These are phyloP conservation scores for Actias luna DNA, from an alignment of 2,888 invertebrate species.

Conservation along the genomic window DNA sequence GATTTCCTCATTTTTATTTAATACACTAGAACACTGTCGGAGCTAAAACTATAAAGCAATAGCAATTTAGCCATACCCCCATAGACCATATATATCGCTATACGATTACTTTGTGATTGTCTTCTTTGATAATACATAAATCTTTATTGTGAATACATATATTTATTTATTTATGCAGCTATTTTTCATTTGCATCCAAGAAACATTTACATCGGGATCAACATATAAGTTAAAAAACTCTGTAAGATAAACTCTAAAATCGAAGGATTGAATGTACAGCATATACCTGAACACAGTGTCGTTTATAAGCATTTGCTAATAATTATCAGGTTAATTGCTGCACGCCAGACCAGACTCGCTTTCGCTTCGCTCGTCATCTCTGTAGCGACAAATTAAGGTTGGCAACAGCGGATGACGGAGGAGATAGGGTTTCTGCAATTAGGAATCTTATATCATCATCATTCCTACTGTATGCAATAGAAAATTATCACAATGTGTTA, in stretches of 20 bases:
- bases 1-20: too few relatives aligned
- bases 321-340: slow-evolving; percentile 45
- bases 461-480: background rate
- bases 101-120: too few relatives aligned
- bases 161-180: too few relatives aligned
- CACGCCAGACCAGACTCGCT: slow-evolving; percentile 34
- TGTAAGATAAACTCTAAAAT: background rate
- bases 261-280: background rate
- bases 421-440: slow-evolving; percentile 25
- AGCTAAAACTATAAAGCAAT: too few relatives aligned
- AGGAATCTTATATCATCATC: background rate
- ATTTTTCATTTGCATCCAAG: too few relatives aligned
- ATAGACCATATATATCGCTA: too few relatives aligned
- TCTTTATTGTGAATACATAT: too few relatives aligned
- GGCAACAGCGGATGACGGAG: slow-evolving; percentile 25
- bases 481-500: background rate
- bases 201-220: too few relatives aligned
- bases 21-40: too few relatives aligned
- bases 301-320: slow-evolving; percentile 36
- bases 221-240: too few relatives aligned
- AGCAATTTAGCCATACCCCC: too few relatives aligned
- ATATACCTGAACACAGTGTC: slow-evolving; percentile 22
- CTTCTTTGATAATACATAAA: too few relatives aligned
- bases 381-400: slow-evolving; percentile 34
- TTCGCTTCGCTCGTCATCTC: slow-evolving; percentile 34